Evolutionary conservation across 2,888 invertebrate species (phyloP), one percentile per base, ranked within the genome.

Genomic region (Frankliniella fusca): DNA sequence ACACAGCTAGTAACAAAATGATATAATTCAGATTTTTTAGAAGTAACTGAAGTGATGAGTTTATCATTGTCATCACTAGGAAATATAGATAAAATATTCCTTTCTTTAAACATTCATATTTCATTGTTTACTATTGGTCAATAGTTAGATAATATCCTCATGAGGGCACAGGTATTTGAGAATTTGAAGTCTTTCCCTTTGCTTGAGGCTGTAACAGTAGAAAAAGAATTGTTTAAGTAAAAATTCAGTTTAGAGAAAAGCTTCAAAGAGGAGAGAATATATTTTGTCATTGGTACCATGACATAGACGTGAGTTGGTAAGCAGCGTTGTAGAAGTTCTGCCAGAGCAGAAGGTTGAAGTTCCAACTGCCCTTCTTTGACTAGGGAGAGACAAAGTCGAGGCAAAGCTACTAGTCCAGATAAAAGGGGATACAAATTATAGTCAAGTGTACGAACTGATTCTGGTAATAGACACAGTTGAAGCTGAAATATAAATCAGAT

Each of bases 341-440:
- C 83, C 27, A 85, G 70, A 27, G 70, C 70, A 76, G 70, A 27
- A 23, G 70, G 70, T 27, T n/a, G 70, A 23, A 76, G 70, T 27
- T 83, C 87, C 88, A 85, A 89, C 90, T 84, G 87, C 87, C 82
- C 86, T 83, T 88, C 88, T 3, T 86, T 85, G 81, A 89, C 86
- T 85, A 90, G 88, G 83, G 89, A 87, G 79, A 92, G 86, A 38
- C 89, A 89, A 18, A 92, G 86, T 80, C 88, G 88, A 65, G 94
- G 94, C 83, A 94, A 90, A 3, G 90, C 89, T n/a, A 94, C 93
- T 87, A 92, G 92, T 5, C 95, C 95, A 15, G 94, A 91, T 81
- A 93, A 90, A 85, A 95, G 89, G 0, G 96, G 96, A 85, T 95
- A 94, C 83, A 96, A 90, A 87, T 95, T 95, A 90, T 95, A 96